These are phyloP conservation scores for Platycheirus albimanus DNA, from an alignment of 2,888 invertebrate genomes.

Conservation along the genomic window DNA sequence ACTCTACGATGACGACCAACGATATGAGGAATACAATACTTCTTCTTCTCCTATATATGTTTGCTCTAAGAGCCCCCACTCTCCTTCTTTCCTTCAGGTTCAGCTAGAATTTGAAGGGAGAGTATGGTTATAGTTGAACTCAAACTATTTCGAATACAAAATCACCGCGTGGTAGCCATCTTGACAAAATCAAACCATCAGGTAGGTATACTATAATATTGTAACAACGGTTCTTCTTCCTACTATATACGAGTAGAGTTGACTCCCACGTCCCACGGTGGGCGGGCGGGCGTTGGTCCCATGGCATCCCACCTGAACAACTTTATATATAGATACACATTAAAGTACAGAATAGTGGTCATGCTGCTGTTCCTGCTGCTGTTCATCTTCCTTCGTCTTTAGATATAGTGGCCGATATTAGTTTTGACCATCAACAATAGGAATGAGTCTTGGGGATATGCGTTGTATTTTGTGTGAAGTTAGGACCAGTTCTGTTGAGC, in stretches of 20 bases:
- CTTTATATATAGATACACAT: slow-evolving; percentile 15
- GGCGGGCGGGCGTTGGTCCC: too few species aligned
- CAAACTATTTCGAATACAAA: slow-evolving; percentile 47
- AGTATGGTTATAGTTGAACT: background rate
- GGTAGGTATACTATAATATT: slow-evolving; percentile 29
- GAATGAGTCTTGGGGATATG: slow-evolving; percentile 39
- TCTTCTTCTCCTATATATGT: slow-evolving; percentile 31
- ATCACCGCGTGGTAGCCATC: slow-evolving; percentile 63
- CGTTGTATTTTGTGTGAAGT: slow-evolving; percentile 42
- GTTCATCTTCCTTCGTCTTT: slow-evolving; percentile 59
- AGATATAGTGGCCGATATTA: slow-evolving; percentile 59
- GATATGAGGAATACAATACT: slow-evolving; percentile 62
- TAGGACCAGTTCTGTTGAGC: slow-evolving; percentile 37
- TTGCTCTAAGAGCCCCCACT: slow-evolving; percentile 41
- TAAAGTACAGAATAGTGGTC: background rate
- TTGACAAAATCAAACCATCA: slow-evolving; percentile 60
- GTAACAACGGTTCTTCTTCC: slow-evolving; percentile 25
- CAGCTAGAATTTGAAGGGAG: slow-evolving; percentile 1
- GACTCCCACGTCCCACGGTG: too few species aligned
- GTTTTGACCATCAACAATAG: slow-evolving; percentile 54
- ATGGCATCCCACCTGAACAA: slow-evolving; percentile 38
- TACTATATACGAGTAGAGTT: too few species aligned
- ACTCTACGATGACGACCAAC: slow-evolving; percentile 40
- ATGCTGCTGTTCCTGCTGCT: slow-evolving; percentile 18
- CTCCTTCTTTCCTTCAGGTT: too few species aligned